A percentile compares a stretch with the other conserved stretches of the same genome.
phyloP scores from a whole-genome alignment of 53 echinoderm and acorn worm species.

The Echinometra lucunter region DNA sequence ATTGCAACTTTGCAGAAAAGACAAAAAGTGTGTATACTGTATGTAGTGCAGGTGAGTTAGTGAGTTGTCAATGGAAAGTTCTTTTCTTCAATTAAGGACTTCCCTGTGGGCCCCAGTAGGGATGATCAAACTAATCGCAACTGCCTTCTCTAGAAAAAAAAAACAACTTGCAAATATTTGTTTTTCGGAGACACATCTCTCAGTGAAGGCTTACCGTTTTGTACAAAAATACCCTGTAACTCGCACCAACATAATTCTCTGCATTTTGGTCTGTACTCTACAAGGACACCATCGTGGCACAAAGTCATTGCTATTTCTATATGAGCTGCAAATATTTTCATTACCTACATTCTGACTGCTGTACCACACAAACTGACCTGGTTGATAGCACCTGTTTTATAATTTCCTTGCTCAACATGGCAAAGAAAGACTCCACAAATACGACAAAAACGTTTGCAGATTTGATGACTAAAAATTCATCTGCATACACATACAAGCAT shows the following conservation, averaged over 20 bases:
- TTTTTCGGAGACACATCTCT: neutral
- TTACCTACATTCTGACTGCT: neutral
- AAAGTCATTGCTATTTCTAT: conserved; percentile 5
- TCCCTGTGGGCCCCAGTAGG: neutral
- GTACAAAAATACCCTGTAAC: conserved; percentile 61
- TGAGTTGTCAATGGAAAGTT: conserved; percentile 36
- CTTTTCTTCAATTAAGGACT: neutral
- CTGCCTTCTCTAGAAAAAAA: conserved; percentile 15
- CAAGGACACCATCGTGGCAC: conserved; percentile 42
- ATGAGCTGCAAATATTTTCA: conserved; percentile 12
- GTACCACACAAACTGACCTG: neutral
- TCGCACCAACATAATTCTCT: conserved; percentile 9
- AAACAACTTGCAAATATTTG: conserved; percentile 27
- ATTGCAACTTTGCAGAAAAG: neutral
- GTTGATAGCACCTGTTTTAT: conserved; percentile 20
- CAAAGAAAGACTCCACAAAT: conserved; percentile 34
- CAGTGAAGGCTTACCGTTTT: conserved; percentile 20
- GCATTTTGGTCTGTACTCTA: conserved; percentile 47
- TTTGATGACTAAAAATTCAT: neutral
- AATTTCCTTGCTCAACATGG: conserved; percentile 19
- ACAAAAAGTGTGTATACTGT: neutral
- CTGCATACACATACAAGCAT: neutral
- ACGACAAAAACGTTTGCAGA: neutral
- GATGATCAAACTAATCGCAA: conserved; percentile 23
- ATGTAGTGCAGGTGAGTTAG: neutral